These are phyloP conservation scores for Eurosta solidaginis DNA, from an alignment of 1,140 invertebrate species.

Conservation along the genomic window DNA sequence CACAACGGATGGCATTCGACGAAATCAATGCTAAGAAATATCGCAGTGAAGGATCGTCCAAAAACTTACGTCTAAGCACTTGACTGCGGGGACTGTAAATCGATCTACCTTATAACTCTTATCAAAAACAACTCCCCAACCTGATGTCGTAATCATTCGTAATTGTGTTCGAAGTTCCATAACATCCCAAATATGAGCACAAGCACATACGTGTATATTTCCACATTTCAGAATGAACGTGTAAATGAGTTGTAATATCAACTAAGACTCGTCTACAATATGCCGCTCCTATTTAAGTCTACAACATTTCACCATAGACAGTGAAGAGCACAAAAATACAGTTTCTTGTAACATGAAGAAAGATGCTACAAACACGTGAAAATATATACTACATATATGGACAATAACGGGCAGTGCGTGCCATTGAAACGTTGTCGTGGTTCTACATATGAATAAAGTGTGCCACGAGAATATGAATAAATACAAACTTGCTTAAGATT, in stretches of 20 bases:
- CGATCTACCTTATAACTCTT: no score
- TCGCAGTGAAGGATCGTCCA: no score
- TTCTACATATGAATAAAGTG: conserved; percentile 13
- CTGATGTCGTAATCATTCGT: no score
- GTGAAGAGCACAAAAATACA: not conserved
- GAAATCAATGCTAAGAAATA: no score
- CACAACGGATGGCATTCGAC: no score
- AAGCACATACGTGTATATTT: not conserved
- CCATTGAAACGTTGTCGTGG: not conserved
- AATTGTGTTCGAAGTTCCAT: no score
- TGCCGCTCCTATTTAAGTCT: not conserved
- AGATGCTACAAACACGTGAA: not conserved
- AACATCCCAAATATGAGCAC: no score
- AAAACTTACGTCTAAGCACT: no score
- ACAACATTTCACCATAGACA: not conserved
- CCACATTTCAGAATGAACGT: not conserved
- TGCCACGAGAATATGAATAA: conserved; percentile 16
- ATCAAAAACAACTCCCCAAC: no score
- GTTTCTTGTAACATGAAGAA: not conserved
- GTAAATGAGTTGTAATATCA: not conserved
- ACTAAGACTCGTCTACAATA: not conserved
- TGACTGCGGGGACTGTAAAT: no score
- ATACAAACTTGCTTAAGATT: conserved; percentile 10
- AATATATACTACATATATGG: not conserved
- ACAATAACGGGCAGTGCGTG: conserved; percentile 23